A percentile compares a stretch with the other conserved stretches of the same genome.
Evolutionary conservation across 2,113 vertebrate species (phyloP).

Genomic region (Anseranas semipalmata): DNA sequence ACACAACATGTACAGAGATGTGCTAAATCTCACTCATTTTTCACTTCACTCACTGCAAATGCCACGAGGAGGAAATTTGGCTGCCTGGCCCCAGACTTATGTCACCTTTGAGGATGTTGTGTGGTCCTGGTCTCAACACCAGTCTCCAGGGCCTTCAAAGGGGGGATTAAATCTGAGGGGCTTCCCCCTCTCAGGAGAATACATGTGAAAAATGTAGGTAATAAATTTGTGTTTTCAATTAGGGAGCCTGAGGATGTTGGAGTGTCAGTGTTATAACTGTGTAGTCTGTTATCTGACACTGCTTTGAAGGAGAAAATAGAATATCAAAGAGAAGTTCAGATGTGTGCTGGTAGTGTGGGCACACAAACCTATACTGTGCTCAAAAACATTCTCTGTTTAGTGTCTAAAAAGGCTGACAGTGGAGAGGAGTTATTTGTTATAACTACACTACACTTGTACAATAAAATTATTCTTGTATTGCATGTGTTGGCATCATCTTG

Average conservation of each 20-base stretch:
- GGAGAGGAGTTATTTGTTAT: not conserved
- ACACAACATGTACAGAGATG: not conserved
- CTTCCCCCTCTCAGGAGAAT: not conserved
- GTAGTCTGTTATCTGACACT: not conserved
- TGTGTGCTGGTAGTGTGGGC: not conserved
- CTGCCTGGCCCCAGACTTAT: slow-evolving; percentile 70
- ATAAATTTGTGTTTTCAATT: not conserved
- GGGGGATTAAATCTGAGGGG: not conserved
- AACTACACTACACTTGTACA: not conserved
- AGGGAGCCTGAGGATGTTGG: not conserved
- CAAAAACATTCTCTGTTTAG: not conserved
- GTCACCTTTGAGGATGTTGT: slow-evolving; percentile 71
- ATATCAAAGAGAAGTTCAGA: not conserved
- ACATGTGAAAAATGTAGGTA: slow-evolving; percentile 31
- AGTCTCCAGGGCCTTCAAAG: slow-evolving; percentile 15
- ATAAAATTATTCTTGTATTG: not conserved
- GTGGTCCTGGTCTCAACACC: not conserved
- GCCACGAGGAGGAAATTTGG: not conserved
- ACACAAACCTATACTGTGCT: fast-evolving
- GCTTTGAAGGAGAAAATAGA: not conserved
- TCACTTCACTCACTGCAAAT: not conserved
- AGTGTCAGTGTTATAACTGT: not conserved
- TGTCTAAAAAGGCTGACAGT: not conserved
- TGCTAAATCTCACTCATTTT: not conserved
- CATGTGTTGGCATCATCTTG: not conserved